Base-by-base conservation (phyloP, 2,797 vertebrate species). In the Danionella dracula region DNA sequence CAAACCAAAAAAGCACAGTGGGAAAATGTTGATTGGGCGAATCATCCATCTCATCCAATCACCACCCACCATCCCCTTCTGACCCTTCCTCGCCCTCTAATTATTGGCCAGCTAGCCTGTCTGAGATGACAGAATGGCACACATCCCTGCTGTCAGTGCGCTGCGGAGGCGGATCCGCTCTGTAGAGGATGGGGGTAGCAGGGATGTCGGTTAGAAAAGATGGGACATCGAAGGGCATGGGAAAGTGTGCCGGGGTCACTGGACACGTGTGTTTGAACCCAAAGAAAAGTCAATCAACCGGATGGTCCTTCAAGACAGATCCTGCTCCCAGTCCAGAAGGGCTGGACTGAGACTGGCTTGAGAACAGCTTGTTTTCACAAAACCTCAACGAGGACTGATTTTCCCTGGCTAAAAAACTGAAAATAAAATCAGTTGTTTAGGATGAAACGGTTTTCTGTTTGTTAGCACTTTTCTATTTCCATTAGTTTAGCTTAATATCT, bases 171-270 rank as follows among this genome's bases (percentile, higher is more conserved):
- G 16, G 42, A 35, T 51, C 12, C n/a, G 53, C 42, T 50, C 37
- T 48, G 58, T 21, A 68, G 13, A 16, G 41, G 54, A 56, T 58
- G 66, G 35, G 72, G 51, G 32, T 20, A 58, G 34, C 32, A 8
- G 16, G 48, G 57, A n/a, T 48, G 31, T 21, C 51, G 20, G 21
- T 23, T 44, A 66, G 32, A 46, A 59, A 17, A 23, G 38, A 44
- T 35, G 38, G 38, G 48, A 57, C 40, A 50, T 51, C 37, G 7
- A 32, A 67, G 72, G 57, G 70, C 51, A 65, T 67, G 54, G 62
- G 58, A 55, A 75, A 70, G 76, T 68, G 73, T 65, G 76, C 60
- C 72, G 15, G 58, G 72, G 72, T 77, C 70, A 65, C 31, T 19
- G 49, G 67, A 65, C 72, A 70, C 54, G 54, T 72, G 72, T 67